These are phyloP conservation scores for Zoanthus sansibaricus DNA, from an alignment of 92 coral and sea anemone genomes.

Conservation along the genomic window DNA sequence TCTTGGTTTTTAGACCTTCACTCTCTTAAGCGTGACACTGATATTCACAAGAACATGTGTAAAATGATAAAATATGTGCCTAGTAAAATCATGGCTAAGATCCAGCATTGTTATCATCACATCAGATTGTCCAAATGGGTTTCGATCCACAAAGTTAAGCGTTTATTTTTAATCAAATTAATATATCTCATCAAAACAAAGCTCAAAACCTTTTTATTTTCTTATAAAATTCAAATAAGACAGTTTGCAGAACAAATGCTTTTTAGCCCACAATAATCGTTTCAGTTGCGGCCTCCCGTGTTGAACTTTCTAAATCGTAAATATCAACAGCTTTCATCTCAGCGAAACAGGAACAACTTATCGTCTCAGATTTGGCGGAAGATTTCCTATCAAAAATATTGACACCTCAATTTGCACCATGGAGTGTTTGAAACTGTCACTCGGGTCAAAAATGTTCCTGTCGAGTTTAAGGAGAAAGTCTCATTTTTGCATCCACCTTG, in stretches of 20 bases:
- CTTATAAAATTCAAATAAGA: too few relatives aligned
- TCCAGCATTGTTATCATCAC: neutral
- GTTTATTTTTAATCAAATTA: neutral
- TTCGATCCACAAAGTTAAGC: neutral
- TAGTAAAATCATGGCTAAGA: neutral
- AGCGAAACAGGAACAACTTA: conserved; percentile 40
- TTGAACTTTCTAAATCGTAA: neutral
- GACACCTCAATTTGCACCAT: neutral
- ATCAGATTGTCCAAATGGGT: neutral
- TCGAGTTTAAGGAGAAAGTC: neutral
- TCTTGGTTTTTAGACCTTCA: neutral
- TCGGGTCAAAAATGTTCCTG: conserved; percentile 16
- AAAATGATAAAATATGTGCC: too few relatives aligned
- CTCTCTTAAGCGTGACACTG: neutral
- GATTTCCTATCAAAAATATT: conserved; percentile 1
- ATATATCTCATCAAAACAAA: neutral
- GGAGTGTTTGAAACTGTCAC: conserved; percentile 5
- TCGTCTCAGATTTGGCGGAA: conserved; percentile 31
- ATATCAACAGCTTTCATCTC: neutral
- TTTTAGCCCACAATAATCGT: neutral
- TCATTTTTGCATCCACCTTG: neutral
- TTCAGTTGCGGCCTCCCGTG: too few relatives aligned
- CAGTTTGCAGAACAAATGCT: neutral
- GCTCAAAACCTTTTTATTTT: too few relatives aligned
- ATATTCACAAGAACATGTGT: neutral